Evolutionary conservation across 2,888 invertebrate species (phyloP), one percentile per base, ranked within the genome.

Genomic region (Zygothrica quintamaculata): DNA sequence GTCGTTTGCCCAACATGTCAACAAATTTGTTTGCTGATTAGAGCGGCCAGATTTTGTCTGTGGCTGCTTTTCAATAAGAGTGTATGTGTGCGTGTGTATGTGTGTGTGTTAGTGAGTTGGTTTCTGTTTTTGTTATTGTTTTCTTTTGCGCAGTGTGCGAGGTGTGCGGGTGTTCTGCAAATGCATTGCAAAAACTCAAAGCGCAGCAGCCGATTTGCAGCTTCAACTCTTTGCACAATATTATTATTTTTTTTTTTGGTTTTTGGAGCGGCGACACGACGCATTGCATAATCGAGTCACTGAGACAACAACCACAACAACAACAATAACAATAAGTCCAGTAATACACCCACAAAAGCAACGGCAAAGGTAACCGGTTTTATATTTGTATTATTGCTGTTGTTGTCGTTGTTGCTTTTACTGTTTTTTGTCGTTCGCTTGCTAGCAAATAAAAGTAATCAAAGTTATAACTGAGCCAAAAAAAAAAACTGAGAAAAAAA

Each of bases 251-350:
- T 53, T 37, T 39, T 25, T 60, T 60, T 64, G 31, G 33, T 61
- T 68, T 66, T 77, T 77, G 65, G 76, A 72, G 81, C 72, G 69
- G 64, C 61, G 61, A 69, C 79, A 80, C 79, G 77, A 82, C 61
- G 56, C 60, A 74, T 80, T 80, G 84, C 79, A 80, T 80, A 80
- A 80, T 77, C 80, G 46, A 59, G 52, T 57, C 67, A 6, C 15
- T 8, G 33, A 51, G 29, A 52, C 55, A 59, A 56, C 51, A 60
- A 51, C 16, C 25, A 13, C 55, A 34, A 15, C 40, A 34, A 42
- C 65, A 67, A 69, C 58, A 57, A 75, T 36, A 59, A 36, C 51
- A 43, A 64, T 58, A 75, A 60, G 58, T 60, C 57, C 60, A 55
- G 42, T 61, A 65, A 64, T 71, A 77, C 80, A 77, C 77, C 77